phyloP scores from a whole-genome alignment of 2,888 invertebrate genomes.

The Lutraria lutraria region DNA sequence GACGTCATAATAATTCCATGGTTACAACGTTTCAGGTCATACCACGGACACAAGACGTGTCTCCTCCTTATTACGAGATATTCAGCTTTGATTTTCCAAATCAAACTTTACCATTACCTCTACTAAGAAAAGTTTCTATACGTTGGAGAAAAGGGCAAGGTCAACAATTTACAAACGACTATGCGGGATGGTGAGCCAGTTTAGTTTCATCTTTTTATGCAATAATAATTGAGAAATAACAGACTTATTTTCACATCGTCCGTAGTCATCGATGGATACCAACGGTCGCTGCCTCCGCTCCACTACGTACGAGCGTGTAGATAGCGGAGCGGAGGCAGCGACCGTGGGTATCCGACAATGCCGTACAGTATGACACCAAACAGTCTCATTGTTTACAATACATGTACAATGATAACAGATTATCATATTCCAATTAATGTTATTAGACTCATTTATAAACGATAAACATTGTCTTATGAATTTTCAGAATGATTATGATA shows the following conservation, averaged over 20 bases:
- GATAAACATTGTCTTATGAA: too few species aligned
- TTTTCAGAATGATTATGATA: too few species aligned
- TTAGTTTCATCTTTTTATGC: not conserved
- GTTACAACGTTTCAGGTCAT: slow-evolving; percentile 20
- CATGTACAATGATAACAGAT: too few species aligned
- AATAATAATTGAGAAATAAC: too few species aligned
- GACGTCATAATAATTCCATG: not conserved
- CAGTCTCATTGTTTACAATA: too few species aligned
- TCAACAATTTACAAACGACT: slow-evolving; percentile 4
- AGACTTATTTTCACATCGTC: not conserved
- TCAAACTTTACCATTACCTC: not conserved
- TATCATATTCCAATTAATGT: too few species aligned
- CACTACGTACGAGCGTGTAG: not conserved
- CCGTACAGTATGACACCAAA: not conserved
- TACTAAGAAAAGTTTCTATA: slow-evolving; percentile 22
- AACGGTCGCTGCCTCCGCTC: not conserved
- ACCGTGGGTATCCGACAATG: not conserved
- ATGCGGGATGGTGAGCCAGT: slow-evolving; percentile 19
- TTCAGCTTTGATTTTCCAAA: slow-evolving; percentile 24
- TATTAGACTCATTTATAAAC: too few species aligned
- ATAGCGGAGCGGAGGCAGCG: not conserved
- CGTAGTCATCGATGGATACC: not conserved
- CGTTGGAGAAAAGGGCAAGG: not conserved
- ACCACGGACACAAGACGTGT: not conserved
- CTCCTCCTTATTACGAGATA: slow-evolving; percentile 16